These are phyloP conservation scores for Potorous gilbertii DNA, from an alignment of 2,797 vertebrate species.

Conservation along the genomic window DNA sequence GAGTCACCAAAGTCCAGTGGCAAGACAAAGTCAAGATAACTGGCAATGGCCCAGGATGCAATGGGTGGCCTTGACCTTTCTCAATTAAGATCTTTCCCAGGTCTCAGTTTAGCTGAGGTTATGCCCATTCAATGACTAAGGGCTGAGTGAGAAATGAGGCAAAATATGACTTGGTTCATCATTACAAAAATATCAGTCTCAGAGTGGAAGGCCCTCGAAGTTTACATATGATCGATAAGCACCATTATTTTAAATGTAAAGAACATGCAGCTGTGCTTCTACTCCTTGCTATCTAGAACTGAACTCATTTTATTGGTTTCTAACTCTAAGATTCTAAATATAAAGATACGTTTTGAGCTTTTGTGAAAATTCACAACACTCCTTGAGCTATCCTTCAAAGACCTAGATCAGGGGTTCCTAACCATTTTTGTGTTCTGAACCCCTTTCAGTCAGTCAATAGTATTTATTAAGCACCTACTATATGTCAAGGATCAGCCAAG, in stretches of 20 bases:
- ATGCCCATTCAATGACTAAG: neutral
- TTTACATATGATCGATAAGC: neutral
- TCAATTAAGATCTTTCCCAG: neutral
- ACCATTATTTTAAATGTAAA: neutral
- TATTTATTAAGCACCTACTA: neutral
- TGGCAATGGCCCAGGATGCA: neutral
- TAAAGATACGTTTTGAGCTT: neutral
- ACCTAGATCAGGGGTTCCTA: neutral
- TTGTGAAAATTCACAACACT: neutral
- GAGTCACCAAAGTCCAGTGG: neutral
- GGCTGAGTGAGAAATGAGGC: neutral
- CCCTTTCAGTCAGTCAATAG: neutral
- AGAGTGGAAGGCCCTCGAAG: neutral
- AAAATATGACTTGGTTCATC: neutral
- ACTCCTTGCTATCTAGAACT: neutral
- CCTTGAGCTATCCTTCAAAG: neutral
- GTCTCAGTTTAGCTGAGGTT: neutral
- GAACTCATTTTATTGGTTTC: neutral
- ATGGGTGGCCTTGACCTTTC: neutral
- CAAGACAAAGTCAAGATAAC: neutral
- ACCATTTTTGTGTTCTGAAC: neutral
- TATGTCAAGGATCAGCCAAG: neutral
- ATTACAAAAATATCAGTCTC: neutral
- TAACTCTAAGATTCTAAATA: neutral
- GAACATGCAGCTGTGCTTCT: neutral